Base-by-base conservation (phyloP, 2,888 invertebrate genomes). In the Heliconius cydno region DNA sequence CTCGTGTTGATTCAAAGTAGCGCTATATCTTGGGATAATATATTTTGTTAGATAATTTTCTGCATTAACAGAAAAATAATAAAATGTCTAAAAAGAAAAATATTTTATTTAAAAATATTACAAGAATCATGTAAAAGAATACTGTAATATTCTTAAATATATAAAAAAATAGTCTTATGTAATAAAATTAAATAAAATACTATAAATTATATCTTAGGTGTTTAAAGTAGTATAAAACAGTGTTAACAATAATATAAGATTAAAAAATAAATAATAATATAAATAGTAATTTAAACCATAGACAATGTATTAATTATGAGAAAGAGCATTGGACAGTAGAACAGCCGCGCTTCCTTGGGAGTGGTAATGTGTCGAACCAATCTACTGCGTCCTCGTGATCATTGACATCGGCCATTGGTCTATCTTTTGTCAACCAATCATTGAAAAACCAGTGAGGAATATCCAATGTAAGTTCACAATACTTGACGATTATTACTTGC, bases 371-470 rank as follows among this genome's bases (percentile, higher is more conserved):
- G 92, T 90, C 92, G 94, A 94, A 94, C 95, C 96, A 96, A 96
- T 96, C 96, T 96, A 96, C 96, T 96, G 96, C 97, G 96, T 97
- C 96, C 96, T 95, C 96, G 96, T 95, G 96, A 96, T 96, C 96
- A 95, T 95, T 95, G 96, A 97, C 97, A 96, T 96, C 97, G 97
- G 96, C 97, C 97, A 97, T 97, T 97, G 97, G 97, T 97, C 97
- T 97, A 97, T 96, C 96, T 96, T 96, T 96, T 96, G 96, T 96
- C 97, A 97, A 97, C 97, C 98, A 98, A 98, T 97, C 97, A 97
- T 97, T 96, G 97, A 96, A 96, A 97, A 96, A 97, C 96, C 96
- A 96, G 96, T 92, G 91, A 94, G 92, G 90, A 92, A 85, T 86
- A 86, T 88, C 90, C 92, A 92, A 92, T 94, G 95, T 95, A 95